Evolutionary conservation across 2,797 vertebrate genomes (phyloP).

Genomic region (Morus bassanus): DNA sequence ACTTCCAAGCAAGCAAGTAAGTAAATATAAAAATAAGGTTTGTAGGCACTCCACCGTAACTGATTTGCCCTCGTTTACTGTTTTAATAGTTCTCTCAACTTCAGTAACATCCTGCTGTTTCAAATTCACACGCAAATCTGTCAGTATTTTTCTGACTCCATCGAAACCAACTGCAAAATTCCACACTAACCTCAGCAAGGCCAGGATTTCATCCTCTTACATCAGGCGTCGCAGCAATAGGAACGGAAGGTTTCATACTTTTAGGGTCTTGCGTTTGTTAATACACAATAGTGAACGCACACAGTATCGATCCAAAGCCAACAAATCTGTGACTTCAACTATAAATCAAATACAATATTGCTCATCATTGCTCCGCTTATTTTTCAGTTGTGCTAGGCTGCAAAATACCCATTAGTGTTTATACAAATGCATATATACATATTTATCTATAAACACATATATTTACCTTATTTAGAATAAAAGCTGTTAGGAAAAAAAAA

Average conservation of each 20-base stretch:
- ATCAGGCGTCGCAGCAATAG: accelerated
- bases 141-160: not conserved
- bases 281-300: not conserved
- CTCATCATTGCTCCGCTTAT: not conserved
- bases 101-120: not conserved
- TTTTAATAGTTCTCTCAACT: not conserved
- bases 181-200: not conserved
- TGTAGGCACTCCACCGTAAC: not conserved
- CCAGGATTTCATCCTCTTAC: not conserved
- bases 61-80: not conserved
- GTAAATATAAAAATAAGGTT: not conserved
- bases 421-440: not conserved
- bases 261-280: not conserved
- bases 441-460: not conserved
- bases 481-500: not conserved
- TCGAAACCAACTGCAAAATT: not conserved
- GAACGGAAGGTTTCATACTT: not conserved
- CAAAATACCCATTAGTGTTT: not conserved
- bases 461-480: not conserved
- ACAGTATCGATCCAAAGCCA: not conserved
- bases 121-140: not conserved
- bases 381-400: not conserved
- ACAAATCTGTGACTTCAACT: not conserved
- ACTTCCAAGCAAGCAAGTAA: not conserved
- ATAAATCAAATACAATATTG: not conserved